These are phyloP conservation scores for Muntiacus muntjak DNA, from an alignment of 2,113 vertebrate species.

Conservation along the genomic window DNA sequence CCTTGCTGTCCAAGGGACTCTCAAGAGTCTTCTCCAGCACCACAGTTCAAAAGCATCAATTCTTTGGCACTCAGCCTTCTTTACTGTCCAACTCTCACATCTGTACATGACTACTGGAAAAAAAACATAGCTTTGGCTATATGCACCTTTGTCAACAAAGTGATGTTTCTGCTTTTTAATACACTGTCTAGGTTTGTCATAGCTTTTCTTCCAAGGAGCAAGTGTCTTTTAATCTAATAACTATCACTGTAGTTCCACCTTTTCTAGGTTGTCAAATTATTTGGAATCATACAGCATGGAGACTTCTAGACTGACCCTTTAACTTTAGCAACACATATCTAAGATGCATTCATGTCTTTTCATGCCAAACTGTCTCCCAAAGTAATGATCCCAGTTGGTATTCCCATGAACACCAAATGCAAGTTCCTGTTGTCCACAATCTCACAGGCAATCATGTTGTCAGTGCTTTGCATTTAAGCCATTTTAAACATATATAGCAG, in stretches of 20 bases:
- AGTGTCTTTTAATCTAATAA: background rate
- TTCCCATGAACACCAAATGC: background rate
- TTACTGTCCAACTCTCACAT: background rate
- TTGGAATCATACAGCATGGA: background rate
- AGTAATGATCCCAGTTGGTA: background rate
- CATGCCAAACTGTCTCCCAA: background rate
- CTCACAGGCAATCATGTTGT: background rate
- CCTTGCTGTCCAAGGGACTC: background rate
- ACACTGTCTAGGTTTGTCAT: background rate
- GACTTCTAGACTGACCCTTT: background rate
- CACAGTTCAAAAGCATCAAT: background rate
- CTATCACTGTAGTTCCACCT: background rate
- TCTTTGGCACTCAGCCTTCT: background rate
- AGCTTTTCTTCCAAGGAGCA: background rate
- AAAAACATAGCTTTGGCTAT: background rate
- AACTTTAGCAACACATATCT: background rate
- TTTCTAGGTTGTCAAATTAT: background rate
- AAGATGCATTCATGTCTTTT: background rate
- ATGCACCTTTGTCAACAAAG: background rate
- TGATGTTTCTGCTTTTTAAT: background rate
- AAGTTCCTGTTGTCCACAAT: background rate
- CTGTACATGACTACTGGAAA: background rate
- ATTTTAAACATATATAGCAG: background rate
- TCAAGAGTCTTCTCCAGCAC: background rate
- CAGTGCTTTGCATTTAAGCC: background rate